Evolutionary conservation across 1,140 invertebrate species (phyloP), one percentile per base, ranked within the genome.

Genomic region (Ceratitis capitata): DNA sequence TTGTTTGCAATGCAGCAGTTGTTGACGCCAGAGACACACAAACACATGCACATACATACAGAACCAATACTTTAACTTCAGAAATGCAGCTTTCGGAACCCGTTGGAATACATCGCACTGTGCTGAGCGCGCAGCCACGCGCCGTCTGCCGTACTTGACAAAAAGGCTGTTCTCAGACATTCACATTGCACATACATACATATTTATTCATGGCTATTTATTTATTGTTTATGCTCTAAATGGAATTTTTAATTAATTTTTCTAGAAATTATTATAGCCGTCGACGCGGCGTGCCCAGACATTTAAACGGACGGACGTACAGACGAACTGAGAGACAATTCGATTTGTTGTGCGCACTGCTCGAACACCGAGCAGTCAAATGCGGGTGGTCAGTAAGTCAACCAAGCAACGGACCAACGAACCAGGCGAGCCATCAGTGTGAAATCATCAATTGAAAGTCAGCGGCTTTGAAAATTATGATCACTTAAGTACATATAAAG

Each of bases 181-280:
- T 26, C 12, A 26, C 35, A n/a, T n/a, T n/a, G n/a, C n/a, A n/a
- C n/a, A n/a, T n/a, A n/a, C n/a, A n/a, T n/a, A 12, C 19, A 45
- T 45, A n/a, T 47, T 78, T 78, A 45, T 78, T 45, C 39, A 78
- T 78, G 42, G n/a, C 39, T 78, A 45, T 45, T 83, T 58, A 83
- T 83, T 83, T 83, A 83, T 53, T 83, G 47, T 83, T 53, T 83
- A 83, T 83, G 69, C 69, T 83, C 47, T 83, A 83, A 83, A 83
- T 58, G 82, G 82, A 83, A 83, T 83, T 83, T 83, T 83, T 83
- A 83, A 83, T 53, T 83, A 83, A 83, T 83, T 83, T 53, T 83
- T 32, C 51, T 51, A 78, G 39, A 42, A 78, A 45, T 78, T 45
- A 78, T 78, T 78, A n/a, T n/a, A n/a, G 69, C 10, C 69, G 69